Base-by-base conservation (phyloP, 1,140 invertebrate species). In the Trinorchestia longiramus region DNA sequence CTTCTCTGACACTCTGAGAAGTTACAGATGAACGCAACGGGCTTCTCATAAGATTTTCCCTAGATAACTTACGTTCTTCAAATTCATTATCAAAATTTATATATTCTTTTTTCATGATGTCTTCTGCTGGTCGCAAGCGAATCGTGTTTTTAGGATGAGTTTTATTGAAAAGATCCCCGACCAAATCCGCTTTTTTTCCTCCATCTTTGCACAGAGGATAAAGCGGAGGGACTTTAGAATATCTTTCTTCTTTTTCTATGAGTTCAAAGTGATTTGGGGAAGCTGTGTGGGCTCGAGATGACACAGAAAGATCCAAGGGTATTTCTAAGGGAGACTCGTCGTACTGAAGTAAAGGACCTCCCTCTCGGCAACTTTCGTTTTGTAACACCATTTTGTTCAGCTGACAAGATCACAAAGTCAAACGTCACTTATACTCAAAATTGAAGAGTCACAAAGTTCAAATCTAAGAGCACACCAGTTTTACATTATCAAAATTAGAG, bases 51-150 rank as follows among this genome's bases (percentile, higher is more conserved):
- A 94, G 40, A 45, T 47, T 94, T 47, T 40, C 40, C 11, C 36
- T 45, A 19, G 92, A 44, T 45, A 40, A n/a, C 40, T 45, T 43
- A 47, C 43, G 1, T 40, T 44, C 62, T 77, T 77, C 62, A 77
- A 77, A 77, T 77, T 77, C 62, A 77, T 77, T 77, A 23, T 77
- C 62, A 36, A 77, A 19, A 77, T 77, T 77, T 77, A 94, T 43
- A n/a, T 36, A 94, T 94, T 94, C 92, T 94, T 94, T 94, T 36
- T 94, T 94, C 44, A 94, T n/a, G 40, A 94, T 94, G 43, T 94
- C 92, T 94, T 94, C 43, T 0, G 43, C 92, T 15, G 92, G 92
- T 45, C 92, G 43, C 44, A 94, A 43, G 43, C 92, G 92, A 45
- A 94, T 94, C 36, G 36, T n/a, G 36, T 94, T 42, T 94, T 40